Conservation (phyloP, 2,113 vertebrate species). For the Anser cygnoides region DNA sequence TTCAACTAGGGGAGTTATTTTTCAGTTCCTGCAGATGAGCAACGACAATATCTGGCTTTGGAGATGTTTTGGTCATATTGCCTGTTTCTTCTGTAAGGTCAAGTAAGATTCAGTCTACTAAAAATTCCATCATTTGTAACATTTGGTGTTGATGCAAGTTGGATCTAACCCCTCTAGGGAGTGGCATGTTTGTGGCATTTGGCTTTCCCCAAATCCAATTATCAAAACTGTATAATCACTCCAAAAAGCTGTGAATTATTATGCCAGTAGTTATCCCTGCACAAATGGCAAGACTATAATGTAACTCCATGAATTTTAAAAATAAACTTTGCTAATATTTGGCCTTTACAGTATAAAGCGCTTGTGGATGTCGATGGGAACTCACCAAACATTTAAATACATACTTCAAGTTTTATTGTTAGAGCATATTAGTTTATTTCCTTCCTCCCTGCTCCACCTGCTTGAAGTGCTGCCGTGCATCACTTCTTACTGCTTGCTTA, state of each 20-base stretch:
- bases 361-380: background rate
- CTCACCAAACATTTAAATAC: background rate
- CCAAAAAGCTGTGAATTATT: background rate
- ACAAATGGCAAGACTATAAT: background rate
- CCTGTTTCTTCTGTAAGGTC: background rate
- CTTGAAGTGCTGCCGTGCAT: background rate
- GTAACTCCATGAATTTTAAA: background rate
- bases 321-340: accelerated
- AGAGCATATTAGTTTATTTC: background rate
- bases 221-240: background rate
- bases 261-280: background rate
- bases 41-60: background rate
- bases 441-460: background rate
- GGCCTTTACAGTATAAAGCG: background rate
- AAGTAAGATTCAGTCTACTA: accelerated
- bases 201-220: background rate
- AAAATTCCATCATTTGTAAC: background rate
- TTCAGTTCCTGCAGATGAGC: background rate
- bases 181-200: no score
- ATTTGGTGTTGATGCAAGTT: accelerated
- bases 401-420: background rate
- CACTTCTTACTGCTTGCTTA: background rate
- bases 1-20: background rate
- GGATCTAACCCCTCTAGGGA: background rate
- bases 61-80: background rate